A percentile compares a stretch with the other conserved stretches of the same genome.
These are phyloP conservation scores for Agelaius phoeniceus DNA, from an alignment of 2,113 vertebrate species.

Conservation along the genomic window DNA sequence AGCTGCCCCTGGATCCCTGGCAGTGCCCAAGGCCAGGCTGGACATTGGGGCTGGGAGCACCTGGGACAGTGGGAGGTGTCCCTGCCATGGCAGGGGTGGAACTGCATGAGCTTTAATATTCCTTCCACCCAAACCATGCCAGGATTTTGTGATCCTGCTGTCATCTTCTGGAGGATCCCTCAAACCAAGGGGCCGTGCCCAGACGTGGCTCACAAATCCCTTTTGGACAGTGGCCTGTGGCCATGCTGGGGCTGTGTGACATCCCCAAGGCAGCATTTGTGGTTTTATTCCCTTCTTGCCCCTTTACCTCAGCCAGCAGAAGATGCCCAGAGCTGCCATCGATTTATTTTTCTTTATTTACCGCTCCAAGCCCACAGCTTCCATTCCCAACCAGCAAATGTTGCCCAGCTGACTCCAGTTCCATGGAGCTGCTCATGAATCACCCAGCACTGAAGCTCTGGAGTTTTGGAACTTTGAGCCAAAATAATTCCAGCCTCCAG, in stretches of 20 bases:
- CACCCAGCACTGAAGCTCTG: accelerated
- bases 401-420: neutral
- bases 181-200: accelerated
- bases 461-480: neutral
- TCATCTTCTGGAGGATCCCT: neutral
- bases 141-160: neutral
- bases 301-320: neutral
- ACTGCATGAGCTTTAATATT: accelerated
- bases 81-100: accelerated
- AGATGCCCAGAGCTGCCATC: neutral
- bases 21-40: accelerated
- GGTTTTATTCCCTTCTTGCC: neutral
- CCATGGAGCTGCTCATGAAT: neutral
- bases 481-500: neutral
- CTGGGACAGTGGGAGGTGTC: accelerated
- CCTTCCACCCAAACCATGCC: neutral
- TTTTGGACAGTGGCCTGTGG: neutral
- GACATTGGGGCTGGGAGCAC: accelerated
- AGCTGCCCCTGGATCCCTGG: neutral
- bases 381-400: neutral
- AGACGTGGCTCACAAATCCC: neutral
- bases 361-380: neutral
- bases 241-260: neutral
- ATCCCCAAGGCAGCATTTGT: neutral
- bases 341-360: neutral